A percentile compares a stretch with the other conserved stretches of the same genome.
These are phyloP conservation scores for Anarrhichthys ocellatus DNA, from an alignment of 2,113 vertebrate genomes.

Conservation along the genomic window DNA sequence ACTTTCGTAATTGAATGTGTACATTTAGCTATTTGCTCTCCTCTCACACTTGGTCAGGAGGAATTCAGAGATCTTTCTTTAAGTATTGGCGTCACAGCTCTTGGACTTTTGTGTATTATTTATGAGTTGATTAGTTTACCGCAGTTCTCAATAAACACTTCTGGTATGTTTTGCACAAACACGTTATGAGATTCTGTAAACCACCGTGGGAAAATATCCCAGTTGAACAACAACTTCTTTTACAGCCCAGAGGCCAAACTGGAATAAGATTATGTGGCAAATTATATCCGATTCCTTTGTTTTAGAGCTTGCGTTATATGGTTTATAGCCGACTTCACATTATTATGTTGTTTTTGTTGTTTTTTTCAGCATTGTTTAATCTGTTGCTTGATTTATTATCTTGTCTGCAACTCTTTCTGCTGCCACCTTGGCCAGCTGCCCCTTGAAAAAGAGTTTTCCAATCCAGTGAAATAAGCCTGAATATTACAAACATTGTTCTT, in stretches of 20 bases:
- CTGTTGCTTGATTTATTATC: neutral
- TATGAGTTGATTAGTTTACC: slow-evolving; percentile 64
- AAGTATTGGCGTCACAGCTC: slow-evolving; percentile 19
- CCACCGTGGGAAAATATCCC: slow-evolving; percentile 41
- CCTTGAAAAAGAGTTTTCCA: neutral
- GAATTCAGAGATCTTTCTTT: slow-evolving; percentile 21
- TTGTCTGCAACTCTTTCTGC: neutral
- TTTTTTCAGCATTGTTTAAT: neutral
- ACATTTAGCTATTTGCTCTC: neutral
- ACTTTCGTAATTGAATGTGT: neutral
- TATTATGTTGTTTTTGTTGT: neutral
- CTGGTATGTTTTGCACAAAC: slow-evolving; percentile 57
- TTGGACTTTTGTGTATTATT: slow-evolving; percentile 44
- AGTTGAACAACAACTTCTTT: slow-evolving; percentile 35
- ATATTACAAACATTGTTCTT: slow-evolving; percentile 16
- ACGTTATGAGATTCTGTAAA: slow-evolving; percentile 53
- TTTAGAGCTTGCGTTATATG: neutral
- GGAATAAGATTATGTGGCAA: slow-evolving; percentile 1
- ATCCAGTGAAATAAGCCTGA: neutral
- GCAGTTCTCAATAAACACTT: slow-evolving; percentile 61
- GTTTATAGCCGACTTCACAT: neutral
- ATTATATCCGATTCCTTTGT: neutral
- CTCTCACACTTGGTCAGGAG: slow-evolving; percentile 10
- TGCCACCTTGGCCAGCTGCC: neutral
- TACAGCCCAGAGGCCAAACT: slow-evolving; percentile 26